Base-by-base conservation (phyloP, 2,797 vertebrate genomes). In the Podarcis lilfordi region DNA sequence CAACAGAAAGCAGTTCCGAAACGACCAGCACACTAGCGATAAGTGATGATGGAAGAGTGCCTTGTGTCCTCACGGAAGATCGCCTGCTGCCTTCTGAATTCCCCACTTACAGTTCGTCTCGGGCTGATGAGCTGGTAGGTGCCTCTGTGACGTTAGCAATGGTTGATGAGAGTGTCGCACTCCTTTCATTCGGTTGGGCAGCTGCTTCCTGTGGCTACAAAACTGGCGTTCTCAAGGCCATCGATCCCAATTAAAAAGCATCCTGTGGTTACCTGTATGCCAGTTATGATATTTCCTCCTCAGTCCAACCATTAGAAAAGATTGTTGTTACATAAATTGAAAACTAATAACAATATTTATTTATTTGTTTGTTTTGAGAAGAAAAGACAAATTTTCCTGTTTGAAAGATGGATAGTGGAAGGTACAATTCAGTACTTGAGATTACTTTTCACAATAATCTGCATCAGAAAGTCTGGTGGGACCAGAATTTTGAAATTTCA, bases 81-180 rank as follows among this genome's bases (percentile, higher is more conserved):
- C 37, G 69, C 17, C 72, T 96, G 64, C 90, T 96, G 68, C 95
- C 95, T 84, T 97, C 96, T 11, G 82, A 93, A 86, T 96, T 97
- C 32, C 96, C 97, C 0, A 90, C 59, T 29, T 87, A 80, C 82
- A 87, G 66, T 64, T 91, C 94, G 11, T 72, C 8, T 9, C 91
- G 91, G 59, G 85, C 89, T 15, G 71, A 3, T 2, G 96, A 96
- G 74, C 77, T 97, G 96, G 97, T 97, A 94, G 64, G 96, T 96
- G 75, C 13, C 71, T 25, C 37, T 72, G 35, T 37, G 80, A 17
- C 59, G 81, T 32, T 7, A 9, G 13, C 85, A n/a, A 21, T 69
- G 5, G 84, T 29, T 8, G 45, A 29, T 72, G 0, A 55, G 19
- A 23, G 10, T 55, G 50, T 55, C 6, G n/a, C 13, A 2, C 13